Conservation (phyloP, 2,797 vertebrate genomes). For the Danionella dracula region DNA sequence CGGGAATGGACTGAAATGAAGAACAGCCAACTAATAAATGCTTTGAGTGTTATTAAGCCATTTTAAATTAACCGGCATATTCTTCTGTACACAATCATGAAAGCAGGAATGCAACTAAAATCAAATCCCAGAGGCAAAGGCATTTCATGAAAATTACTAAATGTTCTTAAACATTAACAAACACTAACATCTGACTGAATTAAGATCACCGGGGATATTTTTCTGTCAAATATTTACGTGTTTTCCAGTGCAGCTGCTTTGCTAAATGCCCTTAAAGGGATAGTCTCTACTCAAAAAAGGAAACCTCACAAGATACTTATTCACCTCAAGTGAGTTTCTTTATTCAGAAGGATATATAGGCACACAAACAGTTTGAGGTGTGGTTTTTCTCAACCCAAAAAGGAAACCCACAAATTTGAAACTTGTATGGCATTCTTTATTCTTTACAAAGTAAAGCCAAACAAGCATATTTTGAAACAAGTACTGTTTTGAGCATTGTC, state of each 20-base stretch:
- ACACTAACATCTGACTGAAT: background rate
- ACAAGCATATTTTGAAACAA: no score
- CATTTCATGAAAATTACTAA: background rate
- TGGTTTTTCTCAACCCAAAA: no score
- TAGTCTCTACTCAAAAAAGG: background rate
- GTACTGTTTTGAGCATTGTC: no score
- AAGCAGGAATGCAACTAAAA: background rate
- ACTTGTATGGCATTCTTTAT: no score
- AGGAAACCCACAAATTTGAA: no score
- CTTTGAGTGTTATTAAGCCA: background rate
- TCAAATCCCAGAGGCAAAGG: background rate
- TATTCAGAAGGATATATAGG: background rate
- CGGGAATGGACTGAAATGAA: conserved; percentile 84
- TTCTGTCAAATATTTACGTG: background rate
- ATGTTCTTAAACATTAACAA: background rate
- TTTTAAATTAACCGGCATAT: background rate
- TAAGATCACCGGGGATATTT: background rate
- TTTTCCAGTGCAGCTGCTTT: background rate
- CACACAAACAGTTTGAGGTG: no score
- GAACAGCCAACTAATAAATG: conserved; percentile 25
- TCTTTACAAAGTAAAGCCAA: no score
- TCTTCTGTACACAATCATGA: background rate
- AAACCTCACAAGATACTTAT: background rate
- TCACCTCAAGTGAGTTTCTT: background rate
- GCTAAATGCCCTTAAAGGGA: background rate